Base-by-base conservation (phyloP, 92 coral and sea anemone genomes). In the Galaxea fascicularis region DNA sequence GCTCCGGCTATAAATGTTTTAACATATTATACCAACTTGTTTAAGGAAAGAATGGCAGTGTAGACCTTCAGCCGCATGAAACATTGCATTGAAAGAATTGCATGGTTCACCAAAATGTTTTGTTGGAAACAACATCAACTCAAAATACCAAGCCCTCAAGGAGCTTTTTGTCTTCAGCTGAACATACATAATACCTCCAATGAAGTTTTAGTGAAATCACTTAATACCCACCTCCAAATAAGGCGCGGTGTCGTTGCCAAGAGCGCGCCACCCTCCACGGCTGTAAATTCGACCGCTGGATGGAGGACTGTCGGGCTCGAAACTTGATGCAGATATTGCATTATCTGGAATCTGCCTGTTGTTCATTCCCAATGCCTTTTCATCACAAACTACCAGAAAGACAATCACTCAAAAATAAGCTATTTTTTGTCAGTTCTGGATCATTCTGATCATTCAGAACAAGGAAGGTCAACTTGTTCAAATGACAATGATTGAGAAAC, bases 191-290 rank as follows among this genome's bases (percentile, higher is more conserved):
- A 35, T 35, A 6, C 2, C 41, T 35, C 41, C 41, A 35, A 69
- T 28, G 12, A 21, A 27, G 4, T 21, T 0, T 15, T 28, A 62
- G 67, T 49, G 41, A 35, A 35, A 35, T 35, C 41, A 2, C 6
- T 6, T 35, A 2, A 6, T 35, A 35, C 41, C 41, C 41, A 92
- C 87, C 46, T 87, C 89, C 54, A 86, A 78, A 77, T 80, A 89
- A 44, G 92, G 87, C 11, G 52, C 67, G 60, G 35, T 41, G 73
- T 92, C 93, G 45, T 82, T 18, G 2, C 62, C 24, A 13, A 84
- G 18, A 14, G 82, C 82, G 24, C 90, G 93, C 95, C 95, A 92
- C 9, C 89, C 88, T 21, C 93, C 86, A 4, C 78, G 49, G 13
- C 79, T 73, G 65, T 83, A 77, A 29, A 86, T 60, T 84, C 95